Base-by-base conservation (phyloP, 2,888 invertebrate species). In the Mesorhabditis spiculigera region DNA sequence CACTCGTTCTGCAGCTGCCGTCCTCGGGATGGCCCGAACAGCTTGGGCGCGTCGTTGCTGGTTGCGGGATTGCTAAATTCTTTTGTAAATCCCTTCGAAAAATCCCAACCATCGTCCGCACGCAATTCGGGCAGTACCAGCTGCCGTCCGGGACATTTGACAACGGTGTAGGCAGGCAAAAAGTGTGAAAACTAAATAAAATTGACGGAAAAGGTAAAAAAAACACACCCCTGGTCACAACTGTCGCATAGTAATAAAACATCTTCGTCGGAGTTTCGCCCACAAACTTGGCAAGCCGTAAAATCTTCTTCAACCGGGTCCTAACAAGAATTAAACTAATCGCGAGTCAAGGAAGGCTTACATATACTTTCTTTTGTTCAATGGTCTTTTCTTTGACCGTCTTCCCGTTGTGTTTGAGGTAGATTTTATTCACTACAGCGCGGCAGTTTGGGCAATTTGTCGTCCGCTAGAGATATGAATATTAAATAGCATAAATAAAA, bases 161-260 rank as follows among this genome's bases (percentile, higher is more conserved):
- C 8, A 50, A n/a, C n/a, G 58, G 58, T 13, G 58, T 10, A 50
- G 8, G 10, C 58, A 50, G 58, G 58, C 58, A 50, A n/a, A 50
- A 50, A 50, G 58, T 50, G 58, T 50, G 58, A 50, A 50, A 50
- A 50, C 58, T 50, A n/a, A 50, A 50, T 13, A 50, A 50, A 13
- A 50, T 28, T 28, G 28, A 28, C 28, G 28, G 3, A 28, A 28
- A 28, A 28, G 28, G 28, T 28, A 28, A 28, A 28, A 28, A 28
- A 50, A 13, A 50, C 58, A 13, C n/a, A 50, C 58, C 58, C 58
- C 58, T 13, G n/a, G n/a, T 50, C 58, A 50, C 58, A 50, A n/a
- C n/a, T 50, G n/a, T 50, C 58, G 3, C 58, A 50, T 13, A 50
- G 58, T n/a, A 50, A n/a, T 13, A 50, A n/a, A 10, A 50, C n/a